phyloP scores from a whole-genome alignment of 2,888 invertebrate genomes.

The Tipula vernalis region DNA sequence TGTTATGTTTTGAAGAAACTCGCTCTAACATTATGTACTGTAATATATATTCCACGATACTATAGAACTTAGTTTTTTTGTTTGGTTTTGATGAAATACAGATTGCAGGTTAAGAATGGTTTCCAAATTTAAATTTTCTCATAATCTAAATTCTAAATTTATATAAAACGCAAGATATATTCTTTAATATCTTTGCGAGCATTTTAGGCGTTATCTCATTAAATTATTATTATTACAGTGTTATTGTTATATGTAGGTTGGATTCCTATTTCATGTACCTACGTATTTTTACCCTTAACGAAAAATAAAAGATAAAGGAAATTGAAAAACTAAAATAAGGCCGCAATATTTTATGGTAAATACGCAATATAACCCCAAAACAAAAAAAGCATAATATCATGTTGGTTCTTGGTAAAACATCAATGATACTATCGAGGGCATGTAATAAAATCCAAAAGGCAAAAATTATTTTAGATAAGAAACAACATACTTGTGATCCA shows the following conservation, averaged over 20 bases:
- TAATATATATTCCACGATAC: no score
- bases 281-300: neutral
- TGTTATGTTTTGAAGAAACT: no score
- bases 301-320: neutral
- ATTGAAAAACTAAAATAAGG: neutral
- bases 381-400: neutral
- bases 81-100: no score
- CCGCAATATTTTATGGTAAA: neutral
- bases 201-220: neutral
- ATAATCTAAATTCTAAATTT: neutral
- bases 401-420: neutral
- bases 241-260: neutral
- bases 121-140: no score
- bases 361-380: neutral
- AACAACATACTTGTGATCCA: conserved; percentile 20
- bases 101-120: no score
- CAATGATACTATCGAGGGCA: neutral
- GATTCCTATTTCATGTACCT: neutral
- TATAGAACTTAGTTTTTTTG: no score
- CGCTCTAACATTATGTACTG: no score
- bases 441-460: neutral
- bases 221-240: neutral
- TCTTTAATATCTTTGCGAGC: neutral
- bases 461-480: neutral
- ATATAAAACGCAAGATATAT: neutral